These are phyloP conservation scores for Hofmannophila pseudospretella DNA, from an alignment of 2,888 invertebrate species.

Conservation along the genomic window DNA sequence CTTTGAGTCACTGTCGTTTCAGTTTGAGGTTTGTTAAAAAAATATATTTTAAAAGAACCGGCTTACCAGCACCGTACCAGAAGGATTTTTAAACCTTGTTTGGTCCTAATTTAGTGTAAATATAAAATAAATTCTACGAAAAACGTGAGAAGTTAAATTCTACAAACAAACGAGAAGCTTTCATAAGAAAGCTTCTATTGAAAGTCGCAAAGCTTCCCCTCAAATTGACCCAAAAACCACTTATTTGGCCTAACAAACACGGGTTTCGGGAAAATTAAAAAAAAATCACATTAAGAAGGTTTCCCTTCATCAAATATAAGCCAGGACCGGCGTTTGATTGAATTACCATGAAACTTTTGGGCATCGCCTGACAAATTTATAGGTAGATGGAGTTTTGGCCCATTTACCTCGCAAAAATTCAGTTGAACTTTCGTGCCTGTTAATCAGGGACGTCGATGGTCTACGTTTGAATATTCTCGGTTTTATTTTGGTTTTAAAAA, in stretches of 20 bases:
- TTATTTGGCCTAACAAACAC: background rate
- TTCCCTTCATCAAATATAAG: conserved; percentile 66
- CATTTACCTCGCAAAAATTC: conserved; percentile 46
- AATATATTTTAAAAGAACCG: too few relatives aligned
- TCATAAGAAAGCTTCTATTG: too few relatives aligned
- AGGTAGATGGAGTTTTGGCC: conserved; percentile 47
- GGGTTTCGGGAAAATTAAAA: conserved; percentile 24
- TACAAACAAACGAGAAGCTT: too few relatives aligned
- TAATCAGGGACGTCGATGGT: conserved; percentile 37
- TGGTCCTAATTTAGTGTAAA: too few relatives aligned
- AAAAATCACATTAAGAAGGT: conserved; percentile 35
- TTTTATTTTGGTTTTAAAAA: too few relatives aligned
- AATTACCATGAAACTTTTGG: conserved; percentile 70
- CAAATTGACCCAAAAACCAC: background rate
- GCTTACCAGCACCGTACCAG: too few relatives aligned
- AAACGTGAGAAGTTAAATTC: too few relatives aligned
- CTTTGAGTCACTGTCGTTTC: too few relatives aligned
- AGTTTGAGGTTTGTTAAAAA: too few relatives aligned
- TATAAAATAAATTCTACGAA: too few relatives aligned
- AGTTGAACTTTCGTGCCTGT: conserved; percentile 53
- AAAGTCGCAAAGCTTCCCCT: too few relatives aligned
- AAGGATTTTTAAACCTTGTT: too few relatives aligned
- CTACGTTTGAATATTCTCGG: conserved; percentile 43
- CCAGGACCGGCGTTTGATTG: conserved; percentile 59
- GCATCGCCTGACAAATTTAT: conserved; percentile 63